These are phyloP conservation scores for Zoanthus solanderi DNA, from an alignment of 92 coral and sea anemone species.

Conservation along the genomic window DNA sequence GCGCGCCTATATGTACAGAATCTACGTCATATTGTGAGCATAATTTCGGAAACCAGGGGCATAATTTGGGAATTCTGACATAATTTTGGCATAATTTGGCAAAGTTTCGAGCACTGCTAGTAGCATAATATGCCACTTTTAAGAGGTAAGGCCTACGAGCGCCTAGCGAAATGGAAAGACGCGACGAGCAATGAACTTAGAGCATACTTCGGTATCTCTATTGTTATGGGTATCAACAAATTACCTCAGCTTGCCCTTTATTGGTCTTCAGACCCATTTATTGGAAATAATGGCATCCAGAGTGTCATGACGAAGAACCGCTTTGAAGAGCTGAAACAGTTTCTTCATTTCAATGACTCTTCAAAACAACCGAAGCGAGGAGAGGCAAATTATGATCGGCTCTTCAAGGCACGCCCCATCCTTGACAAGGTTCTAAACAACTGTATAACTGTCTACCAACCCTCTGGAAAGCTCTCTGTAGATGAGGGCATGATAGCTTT, in stretches of 20 bases:
- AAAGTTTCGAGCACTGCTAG: no score
- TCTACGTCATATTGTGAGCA: no score
- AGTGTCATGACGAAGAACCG: not conserved
- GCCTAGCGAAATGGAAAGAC: not conserved
- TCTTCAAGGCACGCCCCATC: not conserved
- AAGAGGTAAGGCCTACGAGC: not conserved
- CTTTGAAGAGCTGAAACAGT: not conserved
- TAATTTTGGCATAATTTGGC: no score
- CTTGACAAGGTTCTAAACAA: not conserved
- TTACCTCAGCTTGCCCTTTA: not conserved
- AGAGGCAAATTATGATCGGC: slow-evolving; percentile 1
- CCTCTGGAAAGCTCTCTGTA: slow-evolving; percentile 15
- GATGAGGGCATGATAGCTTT: not conserved
- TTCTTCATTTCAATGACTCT: not conserved
- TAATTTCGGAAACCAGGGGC: no score
- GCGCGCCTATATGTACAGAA: no score
- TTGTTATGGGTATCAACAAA: not conserved
- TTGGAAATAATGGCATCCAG: slow-evolving; percentile 10
- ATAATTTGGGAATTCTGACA: no score
- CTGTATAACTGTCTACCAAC: slow-evolving; percentile 14
- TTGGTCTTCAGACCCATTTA: slow-evolving; percentile 7
- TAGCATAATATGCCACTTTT: no score
- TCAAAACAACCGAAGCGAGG: not conserved
- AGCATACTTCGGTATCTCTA: not conserved
- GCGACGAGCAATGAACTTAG: not conserved